Conservation (phyloP, 2,113 vertebrate species). For the Oncorhynchus tshawytscha region DNA sequence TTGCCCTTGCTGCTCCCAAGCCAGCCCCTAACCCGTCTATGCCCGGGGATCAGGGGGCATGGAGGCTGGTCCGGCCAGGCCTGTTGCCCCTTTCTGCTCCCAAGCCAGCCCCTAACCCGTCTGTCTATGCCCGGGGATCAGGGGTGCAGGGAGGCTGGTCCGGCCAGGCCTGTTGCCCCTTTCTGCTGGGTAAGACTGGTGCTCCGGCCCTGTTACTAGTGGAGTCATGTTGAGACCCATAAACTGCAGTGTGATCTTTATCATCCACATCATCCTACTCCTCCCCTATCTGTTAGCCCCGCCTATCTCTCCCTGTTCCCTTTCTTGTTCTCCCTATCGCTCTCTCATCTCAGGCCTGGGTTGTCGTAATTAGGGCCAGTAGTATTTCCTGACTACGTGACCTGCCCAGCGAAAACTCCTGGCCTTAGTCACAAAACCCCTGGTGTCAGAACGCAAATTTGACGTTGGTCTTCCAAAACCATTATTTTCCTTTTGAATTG, state of each 20-base stretch:
- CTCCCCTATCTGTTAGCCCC: conserved; percentile 6
- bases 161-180: conserved; percentile 70
- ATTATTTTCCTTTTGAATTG: too few species aligned
- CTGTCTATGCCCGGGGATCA: conserved; percentile 64
- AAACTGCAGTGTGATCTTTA: background rate
- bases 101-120: conserved; percentile 71
- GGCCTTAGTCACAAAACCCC: too few species aligned
- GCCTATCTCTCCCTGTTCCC: background rate
- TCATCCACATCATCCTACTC: background rate
- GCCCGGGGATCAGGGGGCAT: conserved; percentile 59
- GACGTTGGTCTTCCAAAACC: too few species aligned
- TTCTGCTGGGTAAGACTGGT: conserved; percentile 66
- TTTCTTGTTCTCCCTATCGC: background rate
- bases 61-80: conserved; percentile 65
- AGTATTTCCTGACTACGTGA: background rate
- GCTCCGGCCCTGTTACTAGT: conserved; percentile 24
- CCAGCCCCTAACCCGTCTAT: conserved; percentile 67
- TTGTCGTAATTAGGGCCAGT: too few species aligned
- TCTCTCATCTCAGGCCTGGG: background rate
- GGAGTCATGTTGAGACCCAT: background rate
- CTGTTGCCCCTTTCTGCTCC: conserved; percentile 50
- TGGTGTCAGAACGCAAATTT: too few species aligned
- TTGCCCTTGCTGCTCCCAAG: conserved; percentile 61
- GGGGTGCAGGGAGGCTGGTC: conserved; percentile 63
- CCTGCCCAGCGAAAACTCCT: too few species aligned